A percentile compares a stretch with the other conserved stretches of the same genome.
These are phyloP conservation scores for Anhinga anhinga DNA, from an alignment of 2,113 vertebrate genomes.

Conservation along the genomic window DNA sequence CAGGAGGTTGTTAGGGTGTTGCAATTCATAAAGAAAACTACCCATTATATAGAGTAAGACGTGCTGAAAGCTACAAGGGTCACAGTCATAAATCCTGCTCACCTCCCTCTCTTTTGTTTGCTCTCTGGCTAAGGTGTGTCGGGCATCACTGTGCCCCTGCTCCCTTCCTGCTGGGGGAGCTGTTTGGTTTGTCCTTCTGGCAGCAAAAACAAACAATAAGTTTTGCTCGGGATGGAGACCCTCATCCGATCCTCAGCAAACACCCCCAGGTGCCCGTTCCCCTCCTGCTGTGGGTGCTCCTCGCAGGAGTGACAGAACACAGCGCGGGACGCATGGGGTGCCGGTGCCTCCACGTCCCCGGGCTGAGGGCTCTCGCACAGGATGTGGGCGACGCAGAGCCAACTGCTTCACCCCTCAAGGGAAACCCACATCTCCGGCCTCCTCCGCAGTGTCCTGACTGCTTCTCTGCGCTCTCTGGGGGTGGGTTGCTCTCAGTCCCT, in stretches of 20 bases:
- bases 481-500: neutral
- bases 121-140: neutral
- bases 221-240: neutral
- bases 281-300: neutral
- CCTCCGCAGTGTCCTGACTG: accelerated
- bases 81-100: neutral
- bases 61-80: neutral
- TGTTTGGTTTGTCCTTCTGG: neutral
- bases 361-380: neutral
- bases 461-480: neutral
- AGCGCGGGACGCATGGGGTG: accelerated
- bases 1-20: neutral
- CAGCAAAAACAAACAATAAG: neutral
- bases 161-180: neutral
- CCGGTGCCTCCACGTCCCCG: accelerated
- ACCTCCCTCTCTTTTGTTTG: neutral
- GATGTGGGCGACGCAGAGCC: neutral
- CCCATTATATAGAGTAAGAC: neutral
- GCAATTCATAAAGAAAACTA: neutral
- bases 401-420: neutral
- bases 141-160: accelerated
- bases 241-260: neutral
- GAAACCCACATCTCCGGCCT: neutral
- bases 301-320: neutral
- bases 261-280: neutral